These are phyloP conservation scores for Volucella inflata DNA, from an alignment of 2,888 invertebrate species.

Conservation along the genomic window DNA sequence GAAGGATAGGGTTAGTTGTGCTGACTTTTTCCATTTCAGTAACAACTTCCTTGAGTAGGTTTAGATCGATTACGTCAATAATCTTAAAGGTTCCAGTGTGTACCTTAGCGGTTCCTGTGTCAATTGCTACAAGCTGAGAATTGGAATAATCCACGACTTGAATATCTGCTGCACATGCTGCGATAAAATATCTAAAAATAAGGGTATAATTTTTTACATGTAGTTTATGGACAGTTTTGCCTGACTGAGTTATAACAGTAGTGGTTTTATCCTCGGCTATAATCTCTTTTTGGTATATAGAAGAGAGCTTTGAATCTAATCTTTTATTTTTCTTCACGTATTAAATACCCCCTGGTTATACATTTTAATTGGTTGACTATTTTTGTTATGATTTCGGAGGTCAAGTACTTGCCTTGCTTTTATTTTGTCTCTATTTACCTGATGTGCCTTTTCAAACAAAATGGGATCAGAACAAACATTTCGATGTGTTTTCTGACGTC, in stretches of 20 bases:
- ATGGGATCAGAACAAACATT: not conserved
- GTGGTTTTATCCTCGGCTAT: not conserved
- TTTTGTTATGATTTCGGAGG: not conserved
- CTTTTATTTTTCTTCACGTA: constrained; percentile 1
- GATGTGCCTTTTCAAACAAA: not conserved
- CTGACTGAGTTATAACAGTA: not conserved
- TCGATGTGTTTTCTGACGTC: too few relatives aligned
- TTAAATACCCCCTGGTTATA: not conserved
- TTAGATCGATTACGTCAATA: not conserved
- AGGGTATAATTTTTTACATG: not conserved
- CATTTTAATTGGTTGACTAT: not conserved
- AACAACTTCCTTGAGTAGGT: not conserved
- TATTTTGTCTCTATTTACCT: not conserved
- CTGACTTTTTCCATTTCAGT: not conserved
- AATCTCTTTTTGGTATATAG: not conserved
- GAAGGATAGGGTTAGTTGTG: not conserved
- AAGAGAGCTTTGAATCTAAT: not conserved
- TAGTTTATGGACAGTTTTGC: constrained; percentile 2
- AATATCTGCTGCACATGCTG: not conserved
- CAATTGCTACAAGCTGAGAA: not conserved
- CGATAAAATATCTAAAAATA: not conserved
- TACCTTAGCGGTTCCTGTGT: not conserved
- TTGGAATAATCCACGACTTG: not conserved
- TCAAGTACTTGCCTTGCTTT: not conserved
- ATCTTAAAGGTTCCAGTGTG: not conserved